A percentile compares a stretch with the other conserved stretches of the same genome.
Conservation (phyloP, 2,888 invertebrate genomes). For the Lydus trimaculatus region DNA sequence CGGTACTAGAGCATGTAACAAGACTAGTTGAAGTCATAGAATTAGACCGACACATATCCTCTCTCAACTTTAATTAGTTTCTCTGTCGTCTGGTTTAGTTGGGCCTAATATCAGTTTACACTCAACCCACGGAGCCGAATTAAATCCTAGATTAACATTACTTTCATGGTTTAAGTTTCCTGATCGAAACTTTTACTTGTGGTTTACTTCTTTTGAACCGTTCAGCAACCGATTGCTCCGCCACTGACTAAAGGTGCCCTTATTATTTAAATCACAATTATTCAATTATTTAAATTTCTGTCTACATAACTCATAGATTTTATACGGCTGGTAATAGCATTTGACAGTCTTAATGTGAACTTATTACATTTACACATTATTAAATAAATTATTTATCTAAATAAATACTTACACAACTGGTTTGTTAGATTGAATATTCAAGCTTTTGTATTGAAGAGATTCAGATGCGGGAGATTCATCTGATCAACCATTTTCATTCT, state of each 20-base stretch:
- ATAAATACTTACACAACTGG: background rate
- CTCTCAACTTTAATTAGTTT: too few relatives aligned
- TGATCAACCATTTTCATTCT: background rate
- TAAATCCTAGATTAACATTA: too few relatives aligned
- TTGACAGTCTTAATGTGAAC: slow-evolving; percentile 26
- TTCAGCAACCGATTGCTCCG: too few relatives aligned
- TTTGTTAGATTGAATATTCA: background rate
- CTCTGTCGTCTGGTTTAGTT: too few relatives aligned
- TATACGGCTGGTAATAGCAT: background rate
- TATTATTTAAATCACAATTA: background rate
- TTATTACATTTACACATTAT: slow-evolving; percentile 26
- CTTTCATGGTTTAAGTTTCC: too few relatives aligned
- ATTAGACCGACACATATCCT: too few relatives aligned
- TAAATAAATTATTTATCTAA: slow-evolving; percentile 28
- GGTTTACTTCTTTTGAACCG: too few relatives aligned
- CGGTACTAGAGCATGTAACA: too few relatives aligned
- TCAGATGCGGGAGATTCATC: background rate
- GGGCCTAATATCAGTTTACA: too few relatives aligned
- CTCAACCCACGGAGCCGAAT: too few relatives aligned
- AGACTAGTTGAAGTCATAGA: too few relatives aligned
- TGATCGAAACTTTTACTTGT: too few relatives aligned
- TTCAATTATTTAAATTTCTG: background rate
- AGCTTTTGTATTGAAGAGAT: background rate
- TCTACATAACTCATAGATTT: slow-evolving; percentile 8
- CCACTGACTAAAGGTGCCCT: background rate